A percentile compares a stretch with the other conserved stretches of the same genome.
phyloP scores from a whole-genome alignment of 2,888 invertebrate species.

The Teleiodes luculella region DNA sequence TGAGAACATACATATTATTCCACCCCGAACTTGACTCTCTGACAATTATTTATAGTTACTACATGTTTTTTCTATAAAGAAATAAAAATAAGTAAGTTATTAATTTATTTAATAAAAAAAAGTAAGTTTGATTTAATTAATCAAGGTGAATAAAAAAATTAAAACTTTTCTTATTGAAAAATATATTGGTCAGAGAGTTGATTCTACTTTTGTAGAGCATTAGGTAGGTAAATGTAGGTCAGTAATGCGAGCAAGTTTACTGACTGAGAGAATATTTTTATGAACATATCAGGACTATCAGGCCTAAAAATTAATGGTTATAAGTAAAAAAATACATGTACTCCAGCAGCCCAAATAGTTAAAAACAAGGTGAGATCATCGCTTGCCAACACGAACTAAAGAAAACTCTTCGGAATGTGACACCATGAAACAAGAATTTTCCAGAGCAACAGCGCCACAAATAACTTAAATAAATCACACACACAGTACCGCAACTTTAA shows the following conservation, averaged over 20 bases:
- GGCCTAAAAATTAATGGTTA: neutral
- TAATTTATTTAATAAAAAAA: no score
- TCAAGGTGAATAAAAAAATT: no score
- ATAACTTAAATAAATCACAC: slow-evolving; percentile 22
- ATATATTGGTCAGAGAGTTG: no score
- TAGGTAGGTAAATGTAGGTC: neutral
- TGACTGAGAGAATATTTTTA: neutral
- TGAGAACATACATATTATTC: no score
- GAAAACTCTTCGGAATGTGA: slow-evolving; percentile 18
- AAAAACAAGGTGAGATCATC: slow-evolving; percentile 52
- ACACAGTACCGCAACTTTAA: slow-evolving; percentile 40
- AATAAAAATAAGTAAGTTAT: no score
- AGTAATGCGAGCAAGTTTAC: neutral
- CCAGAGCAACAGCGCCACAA: neutral
- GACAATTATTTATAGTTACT: no score
- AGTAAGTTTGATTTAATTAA: no score
- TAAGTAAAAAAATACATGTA: neutral
- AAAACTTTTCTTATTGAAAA: no score
- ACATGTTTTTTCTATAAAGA: no score
- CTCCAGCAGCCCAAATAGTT: neutral
- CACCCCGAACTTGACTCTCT: no score
- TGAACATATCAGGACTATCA: neutral
- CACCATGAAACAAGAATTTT: slow-evolving; percentile 7
- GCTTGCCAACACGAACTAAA: slow-evolving; percentile 25
- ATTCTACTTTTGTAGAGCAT: no score